Evolutionary conservation across 2,888 invertebrate genomes (phyloP).

Genomic region (Agrochola lychnidis): DNA sequence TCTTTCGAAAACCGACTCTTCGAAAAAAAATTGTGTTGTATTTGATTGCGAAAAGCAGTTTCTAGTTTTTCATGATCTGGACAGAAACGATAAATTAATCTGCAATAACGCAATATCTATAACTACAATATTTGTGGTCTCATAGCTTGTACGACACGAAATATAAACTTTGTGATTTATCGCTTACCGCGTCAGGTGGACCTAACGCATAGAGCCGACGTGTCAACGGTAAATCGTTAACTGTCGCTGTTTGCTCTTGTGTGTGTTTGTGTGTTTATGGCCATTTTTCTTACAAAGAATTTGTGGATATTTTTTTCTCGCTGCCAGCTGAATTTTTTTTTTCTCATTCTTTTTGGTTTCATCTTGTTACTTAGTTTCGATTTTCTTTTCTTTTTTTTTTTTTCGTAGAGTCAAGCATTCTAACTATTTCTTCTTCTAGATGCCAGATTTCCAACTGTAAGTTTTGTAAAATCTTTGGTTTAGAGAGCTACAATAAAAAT

Average conservation of each 20-base stretch:
- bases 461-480: conserved; percentile 48
- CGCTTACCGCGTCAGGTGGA: conserved; percentile 90
- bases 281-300: conserved; percentile 52
- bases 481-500: conserved; percentile 59
- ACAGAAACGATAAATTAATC: conserved; percentile 3
- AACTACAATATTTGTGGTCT: conserved; percentile 68
- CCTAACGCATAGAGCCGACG: conserved; percentile 89
- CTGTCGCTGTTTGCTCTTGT: conserved; percentile 75
- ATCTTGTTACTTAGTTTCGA: background rate
- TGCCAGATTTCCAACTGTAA: conserved; percentile 62
- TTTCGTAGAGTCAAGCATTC: conserved; percentile 38
- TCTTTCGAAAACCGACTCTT: background rate
- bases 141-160: conserved; percentile 64
- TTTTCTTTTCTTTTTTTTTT: background rate
- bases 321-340: background rate
- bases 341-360: background rate
- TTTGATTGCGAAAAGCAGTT: background rate
- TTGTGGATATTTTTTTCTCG: conserved; percentile 65
- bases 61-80: conserved; percentile 12
- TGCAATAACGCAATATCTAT: background rate
- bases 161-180: conserved; percentile 81
- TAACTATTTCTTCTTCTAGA: conserved; percentile 63
- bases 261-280: conserved; percentile 78
- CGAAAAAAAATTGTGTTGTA: background rate
- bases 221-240: conserved; percentile 85